phyloP scores from a whole-genome alignment of 1,140 invertebrate species.

The Trinorchestia longiramus region DNA sequence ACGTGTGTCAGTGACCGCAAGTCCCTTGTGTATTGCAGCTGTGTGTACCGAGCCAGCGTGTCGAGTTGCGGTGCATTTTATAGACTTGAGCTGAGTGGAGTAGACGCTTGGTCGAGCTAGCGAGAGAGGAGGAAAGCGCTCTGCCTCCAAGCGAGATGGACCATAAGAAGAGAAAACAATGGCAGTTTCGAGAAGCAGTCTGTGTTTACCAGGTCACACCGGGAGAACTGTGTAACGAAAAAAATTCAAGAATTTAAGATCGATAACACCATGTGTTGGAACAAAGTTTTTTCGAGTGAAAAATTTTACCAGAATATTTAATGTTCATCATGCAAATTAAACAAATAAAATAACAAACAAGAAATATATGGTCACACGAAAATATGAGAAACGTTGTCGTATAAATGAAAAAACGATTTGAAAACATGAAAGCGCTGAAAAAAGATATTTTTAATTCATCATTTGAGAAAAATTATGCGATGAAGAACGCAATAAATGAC shows the following conservation, averaged over 20 bases:
- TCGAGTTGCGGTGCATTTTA: slow-evolving; percentile 3
- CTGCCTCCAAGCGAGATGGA: not conserved
- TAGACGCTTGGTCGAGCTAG: not conserved
- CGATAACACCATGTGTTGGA: no score
- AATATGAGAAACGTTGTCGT: not conserved
- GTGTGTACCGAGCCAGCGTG: not conserved
- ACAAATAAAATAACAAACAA: not conserved
- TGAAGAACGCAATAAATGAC: not conserved
- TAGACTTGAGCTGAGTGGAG: not conserved
- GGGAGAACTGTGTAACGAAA: not conserved
- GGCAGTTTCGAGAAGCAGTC: not conserved
- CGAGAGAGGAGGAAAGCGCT: not conserved
- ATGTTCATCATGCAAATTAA: not conserved
- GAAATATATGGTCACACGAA: not conserved
- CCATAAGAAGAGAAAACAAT: not conserved
- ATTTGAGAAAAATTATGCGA: not conserved
- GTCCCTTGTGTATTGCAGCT: not conserved
- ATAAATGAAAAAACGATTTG: not conserved
- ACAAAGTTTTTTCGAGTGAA: not conserved
- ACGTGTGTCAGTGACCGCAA: not conserved
- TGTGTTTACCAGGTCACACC: not conserved
- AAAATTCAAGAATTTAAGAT: not conserved
- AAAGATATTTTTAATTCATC: not conserved
- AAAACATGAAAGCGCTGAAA: not conserved
- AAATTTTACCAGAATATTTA: not conserved